Conservation (phyloP, 2,113 vertebrate species). For the Pachyramphus minor region DNA sequence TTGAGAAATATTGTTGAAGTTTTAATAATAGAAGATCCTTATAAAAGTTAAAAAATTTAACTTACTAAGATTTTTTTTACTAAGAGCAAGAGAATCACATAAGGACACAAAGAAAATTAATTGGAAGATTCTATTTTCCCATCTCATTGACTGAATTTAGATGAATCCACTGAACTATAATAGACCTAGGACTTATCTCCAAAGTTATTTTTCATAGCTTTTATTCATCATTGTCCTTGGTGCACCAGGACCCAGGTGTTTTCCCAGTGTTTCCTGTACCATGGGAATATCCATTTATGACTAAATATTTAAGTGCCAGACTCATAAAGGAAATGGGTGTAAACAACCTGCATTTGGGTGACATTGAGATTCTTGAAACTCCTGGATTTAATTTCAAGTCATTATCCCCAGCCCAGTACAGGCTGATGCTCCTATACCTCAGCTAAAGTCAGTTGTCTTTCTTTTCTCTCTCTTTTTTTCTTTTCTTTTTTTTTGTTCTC, state of each 20-base stretch:
- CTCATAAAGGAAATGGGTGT: neutral
- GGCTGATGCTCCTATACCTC: neutral
- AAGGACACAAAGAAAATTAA: neutral
- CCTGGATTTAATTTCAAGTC: neutral
- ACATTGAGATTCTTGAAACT: neutral
- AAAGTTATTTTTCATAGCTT: neutral
- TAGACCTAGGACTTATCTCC: neutral
- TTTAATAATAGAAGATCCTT: neutral
- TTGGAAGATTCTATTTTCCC: neutral
- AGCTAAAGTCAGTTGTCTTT: neutral
- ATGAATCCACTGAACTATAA: neutral
- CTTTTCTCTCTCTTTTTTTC: neutral
- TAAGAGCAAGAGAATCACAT: neutral
- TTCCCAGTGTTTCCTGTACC: neutral
- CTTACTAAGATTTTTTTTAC: neutral
- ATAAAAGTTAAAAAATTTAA: neutral
- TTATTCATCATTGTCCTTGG: neutral
- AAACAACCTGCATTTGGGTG: neutral
- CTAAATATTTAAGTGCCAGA: neutral
- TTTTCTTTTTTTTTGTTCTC: neutral
- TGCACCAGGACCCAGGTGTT: neutral
- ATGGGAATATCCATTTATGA: neutral
- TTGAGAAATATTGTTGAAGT: neutral
- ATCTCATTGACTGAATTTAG: neutral
- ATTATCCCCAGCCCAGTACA: neutral